Evolutionary conservation across 2,797 vertebrate genomes (phyloP), one percentile per base, ranked within the genome.

Genomic region (Luscinia megarhynchos): DNA sequence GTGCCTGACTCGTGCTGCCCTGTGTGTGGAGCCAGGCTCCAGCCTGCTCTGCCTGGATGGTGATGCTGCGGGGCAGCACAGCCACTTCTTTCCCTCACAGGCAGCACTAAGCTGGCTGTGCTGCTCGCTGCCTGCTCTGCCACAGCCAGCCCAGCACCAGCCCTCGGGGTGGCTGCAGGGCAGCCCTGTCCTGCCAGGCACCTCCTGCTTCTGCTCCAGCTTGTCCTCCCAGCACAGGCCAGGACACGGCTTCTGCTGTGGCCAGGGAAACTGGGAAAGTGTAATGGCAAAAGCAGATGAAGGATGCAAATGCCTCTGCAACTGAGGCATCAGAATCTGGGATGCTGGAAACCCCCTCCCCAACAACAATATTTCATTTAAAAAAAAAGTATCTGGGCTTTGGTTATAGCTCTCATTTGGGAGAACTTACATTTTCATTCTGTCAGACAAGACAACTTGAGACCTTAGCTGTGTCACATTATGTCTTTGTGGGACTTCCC

Each of bases 151-250:
- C 70, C 11, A 7, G 75, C 45, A n/a, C 63, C 2, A 22, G 20
- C 55, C 58, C 68, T 54, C 0, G 0, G 43, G 38, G 29, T 73
- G 73, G 59, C 79, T 73, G 22, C 30, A 6, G 82, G 69, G 66
- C 70, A 70, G 40, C 50, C 78, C 20, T 11, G 36, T 78, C 70
- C 84, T 41, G 61, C 45, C 50, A 57, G 80, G 59, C 46, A 57
- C 34, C 61, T 84, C 81, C 50, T 13, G 6, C 87, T 55, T 51
- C 57, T 58, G 83, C 45, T 94, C 85, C 76, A 40, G 86, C 57
- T 88, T 9, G 2, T 70, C 74, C 26, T 63, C 66, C 22, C 1
- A 1, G 72, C 2, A 0, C 62, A 57, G 66, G 62, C 84, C 34
- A 53, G 74, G 80, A 50, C 12, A 14, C 0, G 2, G 69, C 62